Percentiles rank a stretch among this genome's conserved stretches.
These are phyloP conservation scores for Crocidura indochinensis DNA, from an alignment of 2,797 vertebrate genomes.

Conservation along the genomic window DNA sequence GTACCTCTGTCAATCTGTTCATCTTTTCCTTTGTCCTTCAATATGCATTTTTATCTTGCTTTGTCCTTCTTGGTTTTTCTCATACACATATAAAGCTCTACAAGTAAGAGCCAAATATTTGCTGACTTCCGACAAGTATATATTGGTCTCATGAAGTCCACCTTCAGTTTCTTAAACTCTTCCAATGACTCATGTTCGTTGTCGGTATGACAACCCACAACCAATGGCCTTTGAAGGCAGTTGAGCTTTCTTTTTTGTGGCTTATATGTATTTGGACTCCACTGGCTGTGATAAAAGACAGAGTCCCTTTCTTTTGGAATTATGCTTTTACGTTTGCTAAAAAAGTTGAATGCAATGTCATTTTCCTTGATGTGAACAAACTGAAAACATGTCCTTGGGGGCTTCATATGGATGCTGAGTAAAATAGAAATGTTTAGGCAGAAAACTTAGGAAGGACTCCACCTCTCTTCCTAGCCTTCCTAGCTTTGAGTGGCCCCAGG, in stretches of 20 bases:
- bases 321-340: background rate
- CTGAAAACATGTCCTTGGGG: constrained; percentile 3
- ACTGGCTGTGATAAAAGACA: background rate
- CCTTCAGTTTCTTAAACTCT: background rate
- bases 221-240: background rate
- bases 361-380: constrained; percentile 28
- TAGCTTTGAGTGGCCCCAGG: fast-evolving
- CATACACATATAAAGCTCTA: background rate
- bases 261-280: background rate
- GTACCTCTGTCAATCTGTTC: background rate
- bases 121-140: background rate
- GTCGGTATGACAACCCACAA: background rate
- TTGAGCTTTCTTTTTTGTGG: background rate
- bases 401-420: background rate
- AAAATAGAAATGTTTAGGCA: background rate
- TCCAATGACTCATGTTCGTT: background rate
- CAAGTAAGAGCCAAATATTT: background rate
- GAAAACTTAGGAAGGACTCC: background rate
- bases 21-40: background rate
- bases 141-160: background rate
- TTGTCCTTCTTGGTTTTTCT: background rate
- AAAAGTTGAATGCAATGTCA: background rate
- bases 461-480: background rate
- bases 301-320: background rate
- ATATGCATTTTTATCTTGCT: background rate